These are phyloP conservation scores for Phania funesta DNA, from an alignment of 2,888 invertebrate genomes.

Conservation along the genomic window DNA sequence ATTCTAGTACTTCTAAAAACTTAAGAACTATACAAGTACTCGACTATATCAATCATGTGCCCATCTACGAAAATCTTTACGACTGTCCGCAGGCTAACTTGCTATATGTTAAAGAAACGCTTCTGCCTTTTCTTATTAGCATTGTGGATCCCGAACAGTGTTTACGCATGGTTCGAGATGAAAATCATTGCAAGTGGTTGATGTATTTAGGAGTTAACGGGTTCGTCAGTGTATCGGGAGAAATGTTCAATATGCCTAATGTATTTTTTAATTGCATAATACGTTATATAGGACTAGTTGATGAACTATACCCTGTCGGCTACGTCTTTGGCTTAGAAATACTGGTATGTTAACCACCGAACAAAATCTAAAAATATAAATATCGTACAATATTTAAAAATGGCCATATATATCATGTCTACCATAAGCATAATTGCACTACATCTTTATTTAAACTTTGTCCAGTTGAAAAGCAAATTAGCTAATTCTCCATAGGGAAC, in stretches of 20 bases:
- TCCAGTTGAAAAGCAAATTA: too few relatives aligned
- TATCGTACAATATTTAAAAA: too few relatives aligned
- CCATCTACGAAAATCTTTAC: slow-evolving; percentile 74
- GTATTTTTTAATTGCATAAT: slow-evolving; percentile 78
- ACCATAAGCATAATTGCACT: too few relatives aligned
- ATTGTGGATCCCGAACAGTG: slow-evolving; percentile 82
- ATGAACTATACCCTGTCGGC: slow-evolving; percentile 81
- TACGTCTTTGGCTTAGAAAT: slow-evolving; percentile 83
- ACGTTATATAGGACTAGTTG: slow-evolving; percentile 82
- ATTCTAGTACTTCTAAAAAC: too few relatives aligned
- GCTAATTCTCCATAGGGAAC: too few relatives aligned
- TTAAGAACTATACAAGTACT: slow-evolving; percentile 73
- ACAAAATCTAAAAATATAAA: too few relatives aligned
- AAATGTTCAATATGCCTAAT: slow-evolving; percentile 72
- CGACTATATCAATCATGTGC: slow-evolving; percentile 70
- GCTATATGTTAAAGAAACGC: slow-evolving; percentile 72
- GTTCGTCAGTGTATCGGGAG: slow-evolving; percentile 80
- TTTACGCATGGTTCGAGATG: slow-evolving; percentile 81
- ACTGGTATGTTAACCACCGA: slow-evolving; percentile 79
- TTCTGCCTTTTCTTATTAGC: slow-evolving; percentile 82
- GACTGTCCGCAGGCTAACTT: slow-evolving; percentile 73
- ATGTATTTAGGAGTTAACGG: slow-evolving; percentile 72
- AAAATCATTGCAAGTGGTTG: slow-evolving; percentile 80
- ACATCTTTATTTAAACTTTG: too few relatives aligned
- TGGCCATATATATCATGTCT: too few relatives aligned